These are phyloP conservation scores for Saxidomus purpurata DNA, from an alignment of 1,140 invertebrate species.

Conservation along the genomic window DNA sequence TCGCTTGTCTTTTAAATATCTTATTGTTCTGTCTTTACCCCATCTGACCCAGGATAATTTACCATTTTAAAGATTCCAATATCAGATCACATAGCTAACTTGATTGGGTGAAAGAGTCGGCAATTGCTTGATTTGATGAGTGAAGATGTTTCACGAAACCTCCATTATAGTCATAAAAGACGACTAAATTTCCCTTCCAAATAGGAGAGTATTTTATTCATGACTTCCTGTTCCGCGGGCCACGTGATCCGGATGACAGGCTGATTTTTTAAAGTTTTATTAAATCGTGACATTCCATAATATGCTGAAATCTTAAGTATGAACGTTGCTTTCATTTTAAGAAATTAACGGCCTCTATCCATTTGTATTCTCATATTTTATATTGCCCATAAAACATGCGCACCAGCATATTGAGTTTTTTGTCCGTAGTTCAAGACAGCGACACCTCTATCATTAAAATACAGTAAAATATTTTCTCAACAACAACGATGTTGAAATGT, in stretches of 20 bases:
- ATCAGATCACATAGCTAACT: conserved; percentile 60
- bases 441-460: too few species aligned
- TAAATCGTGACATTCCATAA: conserved; percentile 54
- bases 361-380: background rate
- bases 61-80: conserved; percentile 65
- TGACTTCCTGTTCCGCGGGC: conserved; percentile 57
- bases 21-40: conserved; percentile 56
- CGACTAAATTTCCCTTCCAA: conserved; percentile 60
- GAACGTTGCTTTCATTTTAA: background rate
- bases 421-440: too few species aligned
- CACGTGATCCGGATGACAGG: conserved; percentile 63
- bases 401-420: too few species aligned
- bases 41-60: conserved; percentile 58
- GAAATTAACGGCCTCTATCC: background rate
- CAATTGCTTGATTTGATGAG: conserved; percentile 59
- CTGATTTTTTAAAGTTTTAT: conserved; percentile 43
- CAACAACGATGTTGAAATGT: too few species aligned
- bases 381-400: background rate
- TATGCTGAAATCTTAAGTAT: conserved; percentile 10
- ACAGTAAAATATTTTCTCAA: too few species aligned
- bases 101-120: conserved; percentile 55
- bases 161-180: conserved; percentile 67
- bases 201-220: conserved; percentile 66
- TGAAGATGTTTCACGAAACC: conserved; percentile 66
- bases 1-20: conserved; percentile 66